Evolutionary conservation across 2,888 invertebrate genomes (phyloP).

Genomic region (Phlogophora meticulosa): DNA sequence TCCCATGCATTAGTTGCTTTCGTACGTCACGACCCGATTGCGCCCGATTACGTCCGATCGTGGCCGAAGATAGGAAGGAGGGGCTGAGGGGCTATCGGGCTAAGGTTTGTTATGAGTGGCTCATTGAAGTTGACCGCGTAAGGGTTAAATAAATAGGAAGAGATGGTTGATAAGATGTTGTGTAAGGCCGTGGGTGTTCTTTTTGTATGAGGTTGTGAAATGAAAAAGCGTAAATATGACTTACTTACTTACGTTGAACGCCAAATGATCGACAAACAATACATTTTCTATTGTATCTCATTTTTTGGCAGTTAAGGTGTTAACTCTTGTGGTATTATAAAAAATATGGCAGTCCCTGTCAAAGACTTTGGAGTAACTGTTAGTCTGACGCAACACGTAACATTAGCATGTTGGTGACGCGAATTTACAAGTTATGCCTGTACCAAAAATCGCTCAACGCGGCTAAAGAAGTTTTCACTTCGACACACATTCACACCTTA

Average conservation of each 20-base stretch:
- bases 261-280: no score
- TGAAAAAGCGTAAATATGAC: background rate
- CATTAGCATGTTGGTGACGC: no score
- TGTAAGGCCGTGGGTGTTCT: constrained; percentile 7
- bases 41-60: constrained; percentile 68
- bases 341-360: no score
- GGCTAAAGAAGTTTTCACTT: no score
- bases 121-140: constrained; percentile 48
- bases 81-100: background rate
- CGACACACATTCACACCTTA: no score
- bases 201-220: background rate
- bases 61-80: constrained; percentile 57
- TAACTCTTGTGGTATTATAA: no score
- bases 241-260: background rate
- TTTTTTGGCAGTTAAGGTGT: no score
- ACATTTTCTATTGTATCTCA: no score
- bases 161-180: constrained; percentile 15
- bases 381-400: no score
- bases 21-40: constrained; percentile 74
- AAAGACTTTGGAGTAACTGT: no score
- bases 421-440: no score
- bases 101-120: constrained; percentile 44
- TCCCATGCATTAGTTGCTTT: constrained; percentile 73
- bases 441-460: no score
- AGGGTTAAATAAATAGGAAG: constrained; percentile 58